Conservation (phyloP, 2,888 invertebrate species). For the Limnephilus lunatus region DNA sequence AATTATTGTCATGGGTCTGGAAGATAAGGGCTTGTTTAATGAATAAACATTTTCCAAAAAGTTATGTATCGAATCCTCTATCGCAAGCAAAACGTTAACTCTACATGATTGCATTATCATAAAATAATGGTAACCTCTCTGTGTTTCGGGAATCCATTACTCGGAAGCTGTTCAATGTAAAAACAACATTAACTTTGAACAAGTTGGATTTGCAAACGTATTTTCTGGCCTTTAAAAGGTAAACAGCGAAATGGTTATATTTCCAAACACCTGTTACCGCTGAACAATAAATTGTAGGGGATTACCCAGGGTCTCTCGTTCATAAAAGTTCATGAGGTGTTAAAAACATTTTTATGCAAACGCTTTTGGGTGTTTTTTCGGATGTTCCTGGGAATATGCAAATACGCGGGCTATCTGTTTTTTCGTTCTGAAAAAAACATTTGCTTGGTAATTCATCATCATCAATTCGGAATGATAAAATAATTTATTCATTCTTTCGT, state of each 20-base stretch:
- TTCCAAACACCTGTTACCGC: conserved; percentile 48
- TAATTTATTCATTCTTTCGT: neutral
- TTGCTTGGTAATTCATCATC: conserved; percentile 29
- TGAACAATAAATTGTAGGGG: conserved; percentile 41
- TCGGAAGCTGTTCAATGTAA: neutral
- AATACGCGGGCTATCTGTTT: conserved; percentile 37
- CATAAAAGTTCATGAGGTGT: conserved; percentile 53
- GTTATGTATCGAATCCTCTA: neutral
- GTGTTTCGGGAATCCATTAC: neutral
- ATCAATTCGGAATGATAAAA: neutral
- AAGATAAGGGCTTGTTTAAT: neutral
- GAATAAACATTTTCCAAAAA: neutral
- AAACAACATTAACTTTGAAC: conserved; percentile 13
- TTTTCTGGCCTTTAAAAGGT: conserved; percentile 16
- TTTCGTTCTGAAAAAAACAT: conserved; percentile 11
- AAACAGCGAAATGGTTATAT: conserved; percentile 35
- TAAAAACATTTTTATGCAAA: conserved; percentile 54
- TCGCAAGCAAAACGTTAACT: neutral
- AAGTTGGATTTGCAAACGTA: conserved; percentile 12
- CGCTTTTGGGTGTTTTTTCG: neutral
- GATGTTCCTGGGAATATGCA: conserved; percentile 33
- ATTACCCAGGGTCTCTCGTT: conserved; percentile 31
- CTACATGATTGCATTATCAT: conserved; percentile 6
- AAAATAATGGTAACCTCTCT: neutral
- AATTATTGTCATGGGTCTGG: neutral